Evolutionary conservation across 1,140 invertebrate species (phyloP).

Genomic region (Polypedilum vanderplanki): DNA sequence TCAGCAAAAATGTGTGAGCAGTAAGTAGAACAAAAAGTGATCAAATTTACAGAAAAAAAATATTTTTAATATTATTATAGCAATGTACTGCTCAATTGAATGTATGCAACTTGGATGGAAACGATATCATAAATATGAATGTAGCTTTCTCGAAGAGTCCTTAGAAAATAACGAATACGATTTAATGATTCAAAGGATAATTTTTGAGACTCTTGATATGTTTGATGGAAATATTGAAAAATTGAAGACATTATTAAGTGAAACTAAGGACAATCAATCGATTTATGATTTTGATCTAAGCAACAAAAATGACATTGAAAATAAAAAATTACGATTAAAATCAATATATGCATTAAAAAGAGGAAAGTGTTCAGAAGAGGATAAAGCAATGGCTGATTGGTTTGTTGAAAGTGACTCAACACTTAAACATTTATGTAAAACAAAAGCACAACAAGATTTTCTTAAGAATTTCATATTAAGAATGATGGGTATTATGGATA

Average conservation of each 20-base stretch:
- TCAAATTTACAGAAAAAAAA: not conserved
- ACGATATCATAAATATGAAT: not conserved
- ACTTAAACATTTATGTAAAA: not conserved
- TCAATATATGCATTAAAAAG: not conserved
- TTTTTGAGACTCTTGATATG: not conserved
- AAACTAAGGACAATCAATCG: not conserved
- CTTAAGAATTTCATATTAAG: not conserved
- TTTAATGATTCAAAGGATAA: not conserved
- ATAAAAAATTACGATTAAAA: not conserved
- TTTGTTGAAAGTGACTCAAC: not conserved
- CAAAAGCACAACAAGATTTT: not conserved
- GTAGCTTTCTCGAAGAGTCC: not conserved
- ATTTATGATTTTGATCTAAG: not conserved
- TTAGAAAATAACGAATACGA: not conserved
- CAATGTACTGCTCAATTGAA: not conserved
- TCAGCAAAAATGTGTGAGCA: not conserved
- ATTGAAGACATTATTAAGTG: not conserved
- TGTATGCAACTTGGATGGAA: not conserved
- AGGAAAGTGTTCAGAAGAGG: not conserved
- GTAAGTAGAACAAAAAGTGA: too few relatives aligned
- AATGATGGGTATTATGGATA: constrained; percentile 1
- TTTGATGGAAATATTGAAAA: constrained; percentile 15
- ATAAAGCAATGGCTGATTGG: not conserved
- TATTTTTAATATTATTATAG: not conserved
- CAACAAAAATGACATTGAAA: not conserved